phyloP scores from a whole-genome alignment of 2,113 vertebrate genomes.

The Chelonoidis abingdonii region DNA sequence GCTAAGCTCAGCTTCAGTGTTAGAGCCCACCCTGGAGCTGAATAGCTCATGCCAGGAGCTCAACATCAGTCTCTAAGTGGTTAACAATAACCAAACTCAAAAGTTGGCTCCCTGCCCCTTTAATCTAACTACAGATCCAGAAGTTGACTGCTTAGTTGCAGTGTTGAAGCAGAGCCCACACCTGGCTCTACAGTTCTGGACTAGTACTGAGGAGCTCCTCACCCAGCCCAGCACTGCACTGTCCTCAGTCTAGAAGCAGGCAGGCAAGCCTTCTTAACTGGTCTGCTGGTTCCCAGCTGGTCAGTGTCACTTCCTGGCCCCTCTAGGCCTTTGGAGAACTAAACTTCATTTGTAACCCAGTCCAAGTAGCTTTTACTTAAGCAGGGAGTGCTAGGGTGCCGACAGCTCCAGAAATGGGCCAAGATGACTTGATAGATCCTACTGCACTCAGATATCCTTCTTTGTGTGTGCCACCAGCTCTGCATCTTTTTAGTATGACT shows the following conservation, averaged over 20 bases:
- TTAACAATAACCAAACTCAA: neutral
- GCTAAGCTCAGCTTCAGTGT: neutral
- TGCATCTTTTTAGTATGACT: neutral
- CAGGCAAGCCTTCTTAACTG: neutral
- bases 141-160: neutral
- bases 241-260: neutral
- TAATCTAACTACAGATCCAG: neutral
- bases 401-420: too few species aligned
- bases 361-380: neutral
- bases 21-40: neutral
- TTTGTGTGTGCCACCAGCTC: neutral
- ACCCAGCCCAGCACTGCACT: neutral
- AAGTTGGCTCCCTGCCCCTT: neutral
- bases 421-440: neutral
- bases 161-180: neutral
- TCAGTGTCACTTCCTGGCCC: neutral
- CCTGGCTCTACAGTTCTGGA: neutral
- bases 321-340: neutral
- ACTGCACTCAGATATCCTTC: neutral
- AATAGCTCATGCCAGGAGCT: neutral
- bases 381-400: neutral
- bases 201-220: neutral
- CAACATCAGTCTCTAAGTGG: neutral
- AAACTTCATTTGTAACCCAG: neutral
- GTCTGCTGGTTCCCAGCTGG: neutral